Base-by-base conservation (phyloP, 1,140 invertebrate genomes). In the Luehdorfia chinensis region DNA sequence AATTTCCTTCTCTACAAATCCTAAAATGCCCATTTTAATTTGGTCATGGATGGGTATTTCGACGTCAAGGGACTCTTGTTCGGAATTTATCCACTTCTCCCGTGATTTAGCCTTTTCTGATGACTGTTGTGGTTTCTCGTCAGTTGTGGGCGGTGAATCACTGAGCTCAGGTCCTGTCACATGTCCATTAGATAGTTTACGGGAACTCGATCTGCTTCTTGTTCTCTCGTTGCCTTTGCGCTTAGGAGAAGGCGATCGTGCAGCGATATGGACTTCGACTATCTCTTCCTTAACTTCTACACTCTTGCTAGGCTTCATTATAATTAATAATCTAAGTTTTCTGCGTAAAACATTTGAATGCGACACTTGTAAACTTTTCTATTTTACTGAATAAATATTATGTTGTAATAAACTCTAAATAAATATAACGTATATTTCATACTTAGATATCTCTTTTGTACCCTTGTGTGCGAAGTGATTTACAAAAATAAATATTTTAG, bases 1-100 rank as follows among this genome's bases (percentile, higher is more conserved):
- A 47, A 90, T 88, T 76, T 90, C 89, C 19, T 89, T 88, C 61
- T 90, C 89, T 33, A 90, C 89, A 56, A 90, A 87, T 19, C 87
- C 88, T 27, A 90, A 54, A 25, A 90, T 90, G 59, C 88, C 89
- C 59, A 87, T 87, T 58, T 90, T 90, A 30, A 90, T 89, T 76
- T 90, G 89, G 45, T 87, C 79, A 39, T 88, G 84, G 19, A 88
- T 87, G 6, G 81, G 81, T 5, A 88, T 54, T 54, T 90, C 89
- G n/a, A 83, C 81, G 51, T 90, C 89, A 14, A 88, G 64, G 4
- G 88, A 90, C 25, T 89, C 85, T 34, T 87, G 73, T 55, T 88
- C 87, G 1, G 84, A 87, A 43, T 84, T 83, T 8, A 79, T 73
- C 87, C 87, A 88, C 33, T 70, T 83, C 16, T 87, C 84, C 5